phyloP scores from a whole-genome alignment of 1,140 invertebrate species.

The Chelonus insularis region DNA sequence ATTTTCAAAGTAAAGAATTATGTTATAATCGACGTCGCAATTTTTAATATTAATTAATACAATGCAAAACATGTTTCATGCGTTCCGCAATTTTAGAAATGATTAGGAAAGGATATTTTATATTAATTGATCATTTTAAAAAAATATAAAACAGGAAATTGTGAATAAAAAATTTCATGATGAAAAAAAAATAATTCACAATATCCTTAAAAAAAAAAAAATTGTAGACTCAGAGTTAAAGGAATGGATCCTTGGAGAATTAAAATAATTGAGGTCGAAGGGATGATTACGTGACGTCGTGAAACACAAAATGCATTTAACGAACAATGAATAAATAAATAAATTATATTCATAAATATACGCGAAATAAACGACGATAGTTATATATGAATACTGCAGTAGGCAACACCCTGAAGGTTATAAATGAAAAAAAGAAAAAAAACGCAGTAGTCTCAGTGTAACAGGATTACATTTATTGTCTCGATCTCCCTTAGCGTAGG shows the following conservation, averaged over 20 bases:
- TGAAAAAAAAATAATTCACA: not conserved
- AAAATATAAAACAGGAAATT: no score
- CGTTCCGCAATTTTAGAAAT: conserved; percentile 14
- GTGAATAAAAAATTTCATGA: not conserved
- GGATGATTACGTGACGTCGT: conserved; percentile 4
- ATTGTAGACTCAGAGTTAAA: not conserved
- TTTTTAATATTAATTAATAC: conserved; percentile 3
- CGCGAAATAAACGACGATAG: conserved; percentile 32
- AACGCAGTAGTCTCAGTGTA: conserved; percentile 59
- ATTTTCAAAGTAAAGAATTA: conserved; percentile 9
- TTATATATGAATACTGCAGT: conserved; percentile 47
- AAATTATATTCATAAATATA: conserved; percentile 3
- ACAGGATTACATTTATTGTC: conserved; percentile 62
- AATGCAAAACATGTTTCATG: conserved; percentile 28
- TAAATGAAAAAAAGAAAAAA: conserved; percentile 56
- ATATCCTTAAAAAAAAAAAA: not conserved
- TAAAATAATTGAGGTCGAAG: not conserved
- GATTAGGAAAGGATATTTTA: no score
- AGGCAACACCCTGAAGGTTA: conserved; percentile 57
- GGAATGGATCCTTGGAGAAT: not conserved
- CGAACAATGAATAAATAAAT: conserved; percentile 24
- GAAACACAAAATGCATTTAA: conserved; percentile 27
- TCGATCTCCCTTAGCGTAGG: conserved; percentile 54
- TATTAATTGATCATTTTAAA: no score
- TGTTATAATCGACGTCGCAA: conserved; percentile 20